Base-by-base conservation (phyloP, 1,140 invertebrate species). In the Drosophila lacertosa region DNA sequence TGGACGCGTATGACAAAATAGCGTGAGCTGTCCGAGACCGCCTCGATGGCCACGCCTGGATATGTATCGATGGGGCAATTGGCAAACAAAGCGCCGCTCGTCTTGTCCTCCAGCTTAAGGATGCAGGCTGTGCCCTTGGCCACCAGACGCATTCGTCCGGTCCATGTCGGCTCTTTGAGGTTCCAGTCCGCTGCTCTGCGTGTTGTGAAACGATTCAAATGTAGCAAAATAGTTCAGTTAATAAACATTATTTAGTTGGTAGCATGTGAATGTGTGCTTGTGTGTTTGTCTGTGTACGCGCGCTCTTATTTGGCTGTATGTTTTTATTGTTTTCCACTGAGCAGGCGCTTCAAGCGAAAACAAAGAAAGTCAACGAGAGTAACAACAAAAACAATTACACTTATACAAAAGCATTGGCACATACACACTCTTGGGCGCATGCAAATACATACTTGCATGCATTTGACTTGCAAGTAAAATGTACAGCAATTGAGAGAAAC, bases 1-100 rank as follows among this genome's bases (percentile, higher is more conserved):
- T 97, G 96, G 79, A 99, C 97, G 91, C 96, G 94, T 26, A 99
- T 92, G 26, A 99, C 99, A 94, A 99, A 99, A 92, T 99, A 99
- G 79, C 99, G 94, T 50, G 98, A 99, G 60, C 99, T 99, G 93
- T 99, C 99, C 37, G 95, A 97, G 0, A 99, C 99, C 47, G 98
- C 91, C 92, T 99, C 99, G 16, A 99, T 95, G 20, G 98, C 97
- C 55, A 97, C 93, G 57, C 98, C 97, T 48, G 98, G 98, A 93
- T 99, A 99, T 84, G 95, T 94, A 77, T 99, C 98, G 71, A 99
- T 97, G 1, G 98, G 98, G 92, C 98, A 99, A 92, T 99, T 97
- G 0, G 98, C 99, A 93, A 99, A 99, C n/a, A 99, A 92, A 91
- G 98, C 97, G 29, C 98, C 98, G 78, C 94, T 94, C 42, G 93